These are phyloP conservation scores for Furcifer pardalis DNA, from an alignment of 2,797 vertebrate genomes.

Conservation along the genomic window DNA sequence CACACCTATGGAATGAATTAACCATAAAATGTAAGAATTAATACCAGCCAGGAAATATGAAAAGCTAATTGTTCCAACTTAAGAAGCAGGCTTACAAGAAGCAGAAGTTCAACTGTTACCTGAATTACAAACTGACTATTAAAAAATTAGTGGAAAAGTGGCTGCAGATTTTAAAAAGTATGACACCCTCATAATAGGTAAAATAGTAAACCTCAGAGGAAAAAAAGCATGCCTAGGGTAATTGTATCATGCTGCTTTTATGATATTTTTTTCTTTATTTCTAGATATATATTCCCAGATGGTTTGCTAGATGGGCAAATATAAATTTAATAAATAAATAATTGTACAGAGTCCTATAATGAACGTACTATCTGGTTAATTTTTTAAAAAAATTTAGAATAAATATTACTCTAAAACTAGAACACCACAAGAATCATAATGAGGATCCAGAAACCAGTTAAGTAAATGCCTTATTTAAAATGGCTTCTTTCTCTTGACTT, in stretches of 20 bases:
- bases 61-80: background rate
- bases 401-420: background rate
- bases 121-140: background rate
- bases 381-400: background rate
- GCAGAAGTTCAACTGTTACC: background rate
- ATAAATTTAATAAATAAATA: no score
- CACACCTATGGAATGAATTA: background rate
- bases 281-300: no score
- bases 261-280: no score
- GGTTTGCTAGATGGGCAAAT: no score
- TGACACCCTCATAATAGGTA: no score
- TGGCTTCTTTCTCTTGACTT: background rate
- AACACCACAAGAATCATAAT: background rate
- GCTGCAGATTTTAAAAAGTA: background rate
- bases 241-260: background rate
- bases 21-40: background rate
- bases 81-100: background rate
- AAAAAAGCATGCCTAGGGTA: background rate
- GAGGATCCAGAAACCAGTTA: background rate
- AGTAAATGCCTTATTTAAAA: background rate
- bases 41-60: background rate
- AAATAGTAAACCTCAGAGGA: background rate
- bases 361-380: no score
- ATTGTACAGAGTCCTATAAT: background rate
- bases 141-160: background rate